phyloP scores from a whole-genome alignment of 1,140 invertebrate genomes.

The Anastrepha ludens region DNA sequence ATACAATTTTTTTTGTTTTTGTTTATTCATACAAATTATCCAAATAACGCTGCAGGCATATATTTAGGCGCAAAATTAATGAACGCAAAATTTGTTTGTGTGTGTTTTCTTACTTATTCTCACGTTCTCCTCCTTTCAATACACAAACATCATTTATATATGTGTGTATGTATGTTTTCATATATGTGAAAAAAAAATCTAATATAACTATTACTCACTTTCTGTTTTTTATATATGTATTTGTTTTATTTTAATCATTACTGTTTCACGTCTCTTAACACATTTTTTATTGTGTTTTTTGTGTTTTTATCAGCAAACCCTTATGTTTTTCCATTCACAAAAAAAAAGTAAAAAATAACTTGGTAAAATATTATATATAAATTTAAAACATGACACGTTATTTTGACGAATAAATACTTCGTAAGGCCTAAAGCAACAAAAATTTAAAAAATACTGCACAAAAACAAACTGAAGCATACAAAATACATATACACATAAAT shows the following conservation, averaged over 20 bases:
- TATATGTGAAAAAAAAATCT: conserved; percentile 18
- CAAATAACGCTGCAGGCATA: background rate
- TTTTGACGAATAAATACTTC: conserved; percentile 4
- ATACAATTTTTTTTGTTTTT: too few species aligned
- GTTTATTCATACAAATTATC: background rate
- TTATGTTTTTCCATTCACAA: background rate
- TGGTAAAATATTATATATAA: background rate
- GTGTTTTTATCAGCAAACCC: background rate
- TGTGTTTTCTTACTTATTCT: background rate
- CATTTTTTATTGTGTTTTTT: conserved; percentile 10
- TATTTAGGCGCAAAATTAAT: conserved; percentile 23
- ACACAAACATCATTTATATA: background rate
- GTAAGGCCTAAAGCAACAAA: background rate
- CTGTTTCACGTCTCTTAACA: background rate
- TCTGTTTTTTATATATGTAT: background rate
- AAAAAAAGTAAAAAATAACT: background rate
- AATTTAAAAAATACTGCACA: background rate
- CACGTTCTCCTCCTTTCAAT: background rate
- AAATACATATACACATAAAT: background rate
- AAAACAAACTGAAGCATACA: background rate
- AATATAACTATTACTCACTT: background rate
- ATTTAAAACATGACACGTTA: conserved; percentile 42
- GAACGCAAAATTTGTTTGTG: background rate
- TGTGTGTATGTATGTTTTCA: background rate
- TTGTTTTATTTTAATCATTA: background rate